These are phyloP conservation scores for Allygus modestus DNA, from an alignment of 2,888 invertebrate genomes.

Conservation along the genomic window DNA sequence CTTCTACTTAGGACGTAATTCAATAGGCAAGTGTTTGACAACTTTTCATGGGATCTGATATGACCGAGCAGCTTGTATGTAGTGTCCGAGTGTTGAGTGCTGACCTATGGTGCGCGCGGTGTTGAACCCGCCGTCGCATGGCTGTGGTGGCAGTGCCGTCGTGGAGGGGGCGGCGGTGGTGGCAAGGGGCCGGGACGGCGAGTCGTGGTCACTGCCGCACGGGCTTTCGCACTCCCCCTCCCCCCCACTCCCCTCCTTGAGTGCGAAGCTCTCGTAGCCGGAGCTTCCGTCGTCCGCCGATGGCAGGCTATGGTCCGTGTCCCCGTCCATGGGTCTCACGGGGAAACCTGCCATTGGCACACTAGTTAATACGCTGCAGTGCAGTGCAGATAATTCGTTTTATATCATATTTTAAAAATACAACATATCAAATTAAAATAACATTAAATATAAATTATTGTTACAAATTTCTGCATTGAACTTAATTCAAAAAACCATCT, in stretches of 20 bases:
- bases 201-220: slow-evolving; percentile 61
- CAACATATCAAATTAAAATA: too few species aligned
- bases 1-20: too few species aligned
- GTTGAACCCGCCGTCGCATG: slow-evolving; percentile 64
- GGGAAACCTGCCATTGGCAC: slow-evolving; percentile 52
- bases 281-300: slow-evolving; percentile 84
- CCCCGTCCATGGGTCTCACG: slow-evolving; percentile 62
- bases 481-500: too few species aligned
- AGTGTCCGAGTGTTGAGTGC: too few species aligned
- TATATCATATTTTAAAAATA: too few species aligned
- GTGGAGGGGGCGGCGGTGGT: neutral
- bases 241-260: slow-evolving; percentile 66
- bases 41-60: too few species aligned
- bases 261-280: slow-evolving; percentile 84
- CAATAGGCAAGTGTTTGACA: too few species aligned
- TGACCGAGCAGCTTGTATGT: too few species aligned
- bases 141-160: slow-evolving; percentile 4
- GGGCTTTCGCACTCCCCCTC: slow-evolving; percentile 68
- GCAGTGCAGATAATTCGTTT: too few species aligned
- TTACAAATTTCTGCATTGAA: too few species aligned
- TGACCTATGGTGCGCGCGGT: slow-evolving; percentile 70
- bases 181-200: slow-evolving; percentile 33
- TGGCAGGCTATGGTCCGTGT: slow-evolving; percentile 78
- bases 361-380: too few species aligned
- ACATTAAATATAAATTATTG: too few species aligned